A percentile compares a stretch with the other conserved stretches of the same genome.
Conservation (phyloP, 2,797 vertebrate species). For the Cynopterus sphinx region DNA sequence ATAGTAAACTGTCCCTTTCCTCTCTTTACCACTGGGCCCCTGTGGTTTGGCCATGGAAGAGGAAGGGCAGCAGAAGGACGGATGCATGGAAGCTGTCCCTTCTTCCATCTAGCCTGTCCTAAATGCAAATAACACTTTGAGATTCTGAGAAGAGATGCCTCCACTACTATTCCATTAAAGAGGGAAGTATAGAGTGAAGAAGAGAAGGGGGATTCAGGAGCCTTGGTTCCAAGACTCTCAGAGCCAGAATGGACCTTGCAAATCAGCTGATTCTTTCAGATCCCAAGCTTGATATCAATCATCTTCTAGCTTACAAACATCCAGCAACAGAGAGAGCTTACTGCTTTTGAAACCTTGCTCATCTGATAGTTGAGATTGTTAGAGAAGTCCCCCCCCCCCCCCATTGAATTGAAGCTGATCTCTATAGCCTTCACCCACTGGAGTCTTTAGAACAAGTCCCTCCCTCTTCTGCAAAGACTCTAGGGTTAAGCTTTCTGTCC, state of each 20-base stretch:
- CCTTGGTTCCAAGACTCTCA: neutral
- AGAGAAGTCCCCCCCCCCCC: neutral
- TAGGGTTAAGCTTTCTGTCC: neutral
- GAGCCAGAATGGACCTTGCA: neutral
- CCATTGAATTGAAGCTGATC: neutral
- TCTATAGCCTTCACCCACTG: neutral
- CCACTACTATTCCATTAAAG: neutral
- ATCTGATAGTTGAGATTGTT: neutral
- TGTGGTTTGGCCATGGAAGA: neutral
- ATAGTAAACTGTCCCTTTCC: neutral
- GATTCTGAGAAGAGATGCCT: neutral
- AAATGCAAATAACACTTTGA: neutral
- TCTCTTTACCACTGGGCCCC: neutral
- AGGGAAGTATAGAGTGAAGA: neutral
- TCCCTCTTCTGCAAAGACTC: constrained; percentile 5
- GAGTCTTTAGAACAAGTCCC: neutral
- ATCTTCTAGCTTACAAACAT: neutral
- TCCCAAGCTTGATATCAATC: neutral
- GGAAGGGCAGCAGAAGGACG: neutral
- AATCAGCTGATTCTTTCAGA: neutral
- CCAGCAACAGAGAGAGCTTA: neutral
- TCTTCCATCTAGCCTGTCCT: neutral
- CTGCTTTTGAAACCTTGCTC: neutral
- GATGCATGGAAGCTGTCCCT: neutral
- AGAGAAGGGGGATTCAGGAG: neutral